Evolutionary conservation across 2,888 invertebrate species (phyloP).

Genomic region (Sarcophaga subvicina): DNA sequence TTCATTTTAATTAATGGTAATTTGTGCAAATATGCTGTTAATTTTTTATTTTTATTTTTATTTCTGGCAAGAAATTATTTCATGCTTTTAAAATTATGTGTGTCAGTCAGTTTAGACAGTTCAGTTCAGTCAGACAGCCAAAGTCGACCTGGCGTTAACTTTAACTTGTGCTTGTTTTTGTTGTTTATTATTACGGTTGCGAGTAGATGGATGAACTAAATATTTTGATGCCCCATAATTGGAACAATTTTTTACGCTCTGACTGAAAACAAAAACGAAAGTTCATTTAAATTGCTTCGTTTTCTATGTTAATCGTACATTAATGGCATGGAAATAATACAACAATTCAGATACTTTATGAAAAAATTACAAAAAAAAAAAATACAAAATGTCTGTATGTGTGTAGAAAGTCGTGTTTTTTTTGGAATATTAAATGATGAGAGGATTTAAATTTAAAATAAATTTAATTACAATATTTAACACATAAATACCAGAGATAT

Average conservation of each 20-base stretch:
- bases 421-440: too few species aligned
- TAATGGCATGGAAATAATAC: slow-evolving; percentile 16
- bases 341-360: not conserved
- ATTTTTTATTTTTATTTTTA: slow-evolving; percentile 7
- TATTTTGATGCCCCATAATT: slow-evolving; percentile 55
- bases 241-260: slow-evolving; percentile 62
- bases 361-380: slow-evolving; percentile 7
- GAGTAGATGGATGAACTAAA: slow-evolving; percentile 15
- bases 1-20: slow-evolving; percentile 56
- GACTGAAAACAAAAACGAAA: slow-evolving; percentile 60
- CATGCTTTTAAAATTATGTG: slow-evolving; percentile 39
- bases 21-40: slow-evolving; percentile 57
- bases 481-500: too few species aligned
- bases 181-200: not conserved
- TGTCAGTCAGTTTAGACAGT: slow-evolving; percentile 20
- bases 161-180: too few species aligned
- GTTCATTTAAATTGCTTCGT: slow-evolving; percentile 27
- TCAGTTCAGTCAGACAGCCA: too few species aligned
- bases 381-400: not conserved
- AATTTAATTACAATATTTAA: too few species aligned
- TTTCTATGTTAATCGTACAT: slow-evolving; percentile 33
- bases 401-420: not conserved
- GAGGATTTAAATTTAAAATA: too few species aligned
- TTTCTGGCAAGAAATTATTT: slow-evolving; percentile 37
- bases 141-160: not conserved